Base-by-base conservation (phyloP, 2,797 vertebrate species). In the Hephaestus fuliginosus region DNA sequence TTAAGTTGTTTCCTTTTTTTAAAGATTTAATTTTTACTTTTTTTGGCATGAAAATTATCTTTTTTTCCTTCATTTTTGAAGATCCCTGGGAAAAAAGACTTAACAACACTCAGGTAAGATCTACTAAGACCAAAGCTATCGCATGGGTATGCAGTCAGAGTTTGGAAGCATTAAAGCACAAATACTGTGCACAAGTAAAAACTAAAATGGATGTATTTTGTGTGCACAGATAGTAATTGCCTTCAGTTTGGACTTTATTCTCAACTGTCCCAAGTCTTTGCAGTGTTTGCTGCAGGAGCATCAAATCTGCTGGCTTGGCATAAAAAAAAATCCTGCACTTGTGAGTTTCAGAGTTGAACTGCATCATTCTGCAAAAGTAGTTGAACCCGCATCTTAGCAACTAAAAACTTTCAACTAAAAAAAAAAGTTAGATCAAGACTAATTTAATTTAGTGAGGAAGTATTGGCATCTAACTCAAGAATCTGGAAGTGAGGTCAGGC, bases 91-190 rank as follows among this genome's bases (percentile, higher is more conserved):
- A 72, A 70, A 33, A 71, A 63, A 39, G 57, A 78, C 28, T 64
- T 63, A 41, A 44, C 84, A 58, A 20, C 83, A 60, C 53, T 56
- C 76, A 93, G 93, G 93, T 94, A 94, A 93, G 93, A 53, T 77
- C 28, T 61, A 51, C 64, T 70, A 74, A 81, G 28, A 81, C 65
- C 11, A 62, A 80, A 55, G 56, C 7, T 75, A 49, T 14, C 89
- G 91, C 91, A 93, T 91, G 89, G 43, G 60, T 36, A 49, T 51
- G 56, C 41, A 56, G 51, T 62, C 55, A 39, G 41, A 39, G 33
- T 61, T 65, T 73, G 60, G 43, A 53, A 73, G 78, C 44, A 68
- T 22, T 20, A 56, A 62, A 44, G 36, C 28, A 64, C 10, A 74
- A 60, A 13, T 15, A n/a, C 55, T 52, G 36, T 46, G 53, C 18